These are phyloP conservation scores for Rhipidura dahli DNA, from an alignment of 2,113 vertebrate genomes.

Conservation along the genomic window DNA sequence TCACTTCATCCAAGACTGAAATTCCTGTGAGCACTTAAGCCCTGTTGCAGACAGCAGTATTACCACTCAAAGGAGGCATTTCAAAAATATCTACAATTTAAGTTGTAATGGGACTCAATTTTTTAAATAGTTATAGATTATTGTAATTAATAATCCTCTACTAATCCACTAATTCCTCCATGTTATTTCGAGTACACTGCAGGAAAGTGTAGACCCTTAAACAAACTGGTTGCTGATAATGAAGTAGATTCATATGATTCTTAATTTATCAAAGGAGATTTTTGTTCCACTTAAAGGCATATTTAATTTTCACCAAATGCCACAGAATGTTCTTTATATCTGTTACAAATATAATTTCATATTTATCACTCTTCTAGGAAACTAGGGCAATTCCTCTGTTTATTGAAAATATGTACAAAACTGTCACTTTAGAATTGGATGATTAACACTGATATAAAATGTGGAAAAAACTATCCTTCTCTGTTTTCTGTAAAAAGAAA, in stretches of 20 bases:
- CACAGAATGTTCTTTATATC: not conserved
- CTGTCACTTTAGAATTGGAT: not conserved
- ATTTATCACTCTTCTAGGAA: not conserved
- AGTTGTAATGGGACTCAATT: not conserved
- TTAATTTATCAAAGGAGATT: not conserved
- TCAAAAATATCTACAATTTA: not conserved
- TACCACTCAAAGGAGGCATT: not conserved
- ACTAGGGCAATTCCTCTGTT: not conserved
- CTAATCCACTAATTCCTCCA: not conserved
- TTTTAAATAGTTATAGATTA: not conserved
- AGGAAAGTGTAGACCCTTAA: not conserved
- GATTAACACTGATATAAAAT: not conserved
- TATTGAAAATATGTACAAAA: not conserved
- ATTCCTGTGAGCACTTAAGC: not conserved
- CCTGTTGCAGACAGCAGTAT: not conserved
- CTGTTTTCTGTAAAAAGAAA: not conserved
- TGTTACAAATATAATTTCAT: not conserved
- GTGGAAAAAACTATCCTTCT: not conserved
- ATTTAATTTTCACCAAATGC: not conserved
- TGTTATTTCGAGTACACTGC: not conserved
- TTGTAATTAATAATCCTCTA: too few relatives aligned
- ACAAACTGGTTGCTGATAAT: not conserved
- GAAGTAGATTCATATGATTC: not conserved
- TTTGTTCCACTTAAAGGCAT: not conserved
- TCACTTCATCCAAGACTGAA: not conserved